These are phyloP conservation scores for Parapristionchus giblindavisi DNA, from an alignment of 2,888 invertebrate genomes.

Conservation along the genomic window DNA sequence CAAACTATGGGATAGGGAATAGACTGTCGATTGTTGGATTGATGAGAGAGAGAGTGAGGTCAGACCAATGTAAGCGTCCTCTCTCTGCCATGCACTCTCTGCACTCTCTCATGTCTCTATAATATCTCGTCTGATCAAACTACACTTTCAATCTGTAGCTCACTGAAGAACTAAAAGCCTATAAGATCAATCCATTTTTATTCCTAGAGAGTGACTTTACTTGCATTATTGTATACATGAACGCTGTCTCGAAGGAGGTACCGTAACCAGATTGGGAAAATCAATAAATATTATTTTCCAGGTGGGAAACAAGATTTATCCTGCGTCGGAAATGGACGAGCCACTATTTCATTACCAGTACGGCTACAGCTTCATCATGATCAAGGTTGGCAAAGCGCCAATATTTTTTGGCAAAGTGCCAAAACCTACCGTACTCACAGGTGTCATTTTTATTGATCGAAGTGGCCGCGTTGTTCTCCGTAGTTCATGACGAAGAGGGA, in stretches of 20 bases:
- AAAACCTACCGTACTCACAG: too few species aligned
- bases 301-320: constrained; percentile 68
- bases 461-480: constrained; percentile 63
- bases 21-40: too few species aligned
- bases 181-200: too few species aligned
- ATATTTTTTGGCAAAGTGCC: not conserved
- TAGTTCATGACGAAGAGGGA: constrained; percentile 69
- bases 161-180: too few species aligned
- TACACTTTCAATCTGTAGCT: too few species aligned
- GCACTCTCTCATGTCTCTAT: too few species aligned
- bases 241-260: constrained; percentile 65
- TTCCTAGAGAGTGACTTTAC: too few species aligned
- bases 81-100: too few species aligned
- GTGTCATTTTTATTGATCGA: constrained; percentile 66
- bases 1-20: too few species aligned
- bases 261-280: not conserved
- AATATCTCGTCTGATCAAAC: too few species aligned
- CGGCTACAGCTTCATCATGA: constrained; percentile 65
- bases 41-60: too few species aligned
- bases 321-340: constrained; percentile 67
- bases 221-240: constrained; percentile 68
- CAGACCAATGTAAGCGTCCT: too few species aligned
- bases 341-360: constrained; percentile 68
- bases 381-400: constrained; percentile 60
- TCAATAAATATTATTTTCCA: constrained; percentile 2